Evolutionary conservation across 2,797 vertebrate species (phyloP).

Genomic region (Phalanger gymnotis): DNA sequence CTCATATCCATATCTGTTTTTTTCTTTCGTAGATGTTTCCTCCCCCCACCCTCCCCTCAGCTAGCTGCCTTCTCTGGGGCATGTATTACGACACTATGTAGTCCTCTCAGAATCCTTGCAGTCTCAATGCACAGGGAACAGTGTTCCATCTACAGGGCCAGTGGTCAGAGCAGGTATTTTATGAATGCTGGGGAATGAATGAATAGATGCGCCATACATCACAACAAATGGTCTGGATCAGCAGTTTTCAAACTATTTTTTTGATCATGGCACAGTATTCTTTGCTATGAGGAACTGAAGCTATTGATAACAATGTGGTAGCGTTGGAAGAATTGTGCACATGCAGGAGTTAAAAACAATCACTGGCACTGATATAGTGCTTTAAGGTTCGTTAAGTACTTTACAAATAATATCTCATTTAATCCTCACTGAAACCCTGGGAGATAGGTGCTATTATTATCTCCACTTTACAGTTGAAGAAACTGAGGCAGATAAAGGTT

Average conservation of each 20-base stretch:
- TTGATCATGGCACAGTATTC: neutral
- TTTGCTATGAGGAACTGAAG: neutral
- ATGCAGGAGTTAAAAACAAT: neutral
- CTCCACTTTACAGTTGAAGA: neutral
- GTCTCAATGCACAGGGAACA: neutral
- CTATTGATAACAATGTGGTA: neutral
- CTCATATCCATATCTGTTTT: constrained; percentile 58
- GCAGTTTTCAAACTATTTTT: neutral
- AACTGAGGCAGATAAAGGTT: neutral
- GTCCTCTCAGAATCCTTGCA: constrained; percentile 7
- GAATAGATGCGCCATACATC: neutral
- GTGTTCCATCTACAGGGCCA: neutral
- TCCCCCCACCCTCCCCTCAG: neutral
- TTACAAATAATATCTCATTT: neutral
- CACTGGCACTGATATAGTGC: neutral
- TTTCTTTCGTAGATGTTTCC: constrained; percentile 32
- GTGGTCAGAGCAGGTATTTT: neutral
- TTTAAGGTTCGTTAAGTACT: neutral
- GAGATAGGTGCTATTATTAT: neutral
- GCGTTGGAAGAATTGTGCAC: neutral
- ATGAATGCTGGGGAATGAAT: neutral
- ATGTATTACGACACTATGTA: constrained; percentile 34
- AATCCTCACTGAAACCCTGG: neutral
- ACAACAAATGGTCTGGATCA: neutral
- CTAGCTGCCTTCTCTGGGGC: constrained; percentile 40